These are phyloP conservation scores for Sus cebifrons DNA, from an alignment of 2,797 vertebrate species.

Conservation along the genomic window DNA sequence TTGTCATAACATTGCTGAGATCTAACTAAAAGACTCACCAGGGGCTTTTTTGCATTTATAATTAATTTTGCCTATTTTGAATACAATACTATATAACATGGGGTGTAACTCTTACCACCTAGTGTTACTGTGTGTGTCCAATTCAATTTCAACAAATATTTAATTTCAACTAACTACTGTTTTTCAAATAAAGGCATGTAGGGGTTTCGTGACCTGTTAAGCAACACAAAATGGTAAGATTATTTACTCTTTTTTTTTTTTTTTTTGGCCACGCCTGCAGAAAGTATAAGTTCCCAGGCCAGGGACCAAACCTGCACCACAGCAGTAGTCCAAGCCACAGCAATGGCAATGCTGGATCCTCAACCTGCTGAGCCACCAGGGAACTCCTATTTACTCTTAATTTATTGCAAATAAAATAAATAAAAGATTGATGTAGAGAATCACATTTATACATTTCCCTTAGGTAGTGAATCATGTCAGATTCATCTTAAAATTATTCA, in stretches of 20 bases:
- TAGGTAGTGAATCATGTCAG: neutral
- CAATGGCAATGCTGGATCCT: no score
- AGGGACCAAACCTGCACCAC: no score
- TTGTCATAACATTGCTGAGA: neutral
- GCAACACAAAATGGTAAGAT: neutral
- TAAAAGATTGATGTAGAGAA: neutral
- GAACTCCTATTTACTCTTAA: neutral
- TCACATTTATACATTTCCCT: constrained; percentile 38
- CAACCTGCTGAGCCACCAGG: no score
- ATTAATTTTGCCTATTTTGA: neutral
- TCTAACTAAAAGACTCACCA: neutral
- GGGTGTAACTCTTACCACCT: neutral
- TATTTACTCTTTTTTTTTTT: neutral
- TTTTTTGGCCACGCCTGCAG: no score
- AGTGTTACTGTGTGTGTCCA: constrained; percentile 1
- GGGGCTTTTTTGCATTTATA: neutral
- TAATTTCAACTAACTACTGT: constrained; percentile 28
- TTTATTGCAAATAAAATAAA: neutral
- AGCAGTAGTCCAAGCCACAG: no score
- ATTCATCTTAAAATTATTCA: constrained; percentile 34
- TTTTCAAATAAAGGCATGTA: neutral
- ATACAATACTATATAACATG: neutral
- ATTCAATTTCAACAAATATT: constrained; percentile 43
- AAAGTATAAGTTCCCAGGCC: no score
- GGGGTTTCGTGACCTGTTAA: neutral